Percentiles rank a stretch among this genome's conserved stretches.
These are phyloP conservation scores for Callipepla squamata DNA, from an alignment of 2,113 vertebrate species.

Conservation along the genomic window DNA sequence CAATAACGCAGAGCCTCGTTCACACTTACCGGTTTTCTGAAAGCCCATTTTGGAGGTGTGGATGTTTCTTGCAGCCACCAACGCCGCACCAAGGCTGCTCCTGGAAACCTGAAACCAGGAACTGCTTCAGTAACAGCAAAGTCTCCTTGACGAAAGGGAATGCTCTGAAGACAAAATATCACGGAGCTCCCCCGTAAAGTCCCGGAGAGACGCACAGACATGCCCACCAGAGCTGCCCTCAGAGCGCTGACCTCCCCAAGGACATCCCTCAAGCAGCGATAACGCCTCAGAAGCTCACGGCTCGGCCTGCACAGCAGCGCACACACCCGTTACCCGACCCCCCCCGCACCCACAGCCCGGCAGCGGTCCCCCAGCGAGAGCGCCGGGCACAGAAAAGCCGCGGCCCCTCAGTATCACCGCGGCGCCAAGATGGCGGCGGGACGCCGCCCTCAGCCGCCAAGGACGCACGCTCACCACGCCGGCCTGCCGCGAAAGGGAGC, in stretches of 20 bases:
- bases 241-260: no score
- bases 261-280: no score
- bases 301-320: no score
- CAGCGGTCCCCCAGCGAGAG: no score
- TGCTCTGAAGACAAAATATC: rapidly evolving
- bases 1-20: neutral
- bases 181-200: no score
- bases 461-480: conserved; percentile 82
- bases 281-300: no score
- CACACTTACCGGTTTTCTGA: conserved; percentile 90
- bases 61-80: conserved; percentile 90
- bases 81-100: conserved; percentile 85
- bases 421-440: neutral
- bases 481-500: conserved; percentile 86
- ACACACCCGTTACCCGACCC: no score
- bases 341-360: no score
- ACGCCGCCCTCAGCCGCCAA: rapidly evolving
- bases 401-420: conserved; percentile 53
- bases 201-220: no score
- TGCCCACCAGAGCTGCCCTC: no score
- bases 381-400: neutral
- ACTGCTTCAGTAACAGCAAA: neutral
- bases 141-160: neutral
- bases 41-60: conserved; percentile 84
- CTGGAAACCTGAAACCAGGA: conserved; percentile 83